Percentiles rank a stretch among this genome's conserved stretches.
Evolutionary conservation across 2,888 invertebrate species (phyloP).

Genomic region (Aethes cnicana): DNA sequence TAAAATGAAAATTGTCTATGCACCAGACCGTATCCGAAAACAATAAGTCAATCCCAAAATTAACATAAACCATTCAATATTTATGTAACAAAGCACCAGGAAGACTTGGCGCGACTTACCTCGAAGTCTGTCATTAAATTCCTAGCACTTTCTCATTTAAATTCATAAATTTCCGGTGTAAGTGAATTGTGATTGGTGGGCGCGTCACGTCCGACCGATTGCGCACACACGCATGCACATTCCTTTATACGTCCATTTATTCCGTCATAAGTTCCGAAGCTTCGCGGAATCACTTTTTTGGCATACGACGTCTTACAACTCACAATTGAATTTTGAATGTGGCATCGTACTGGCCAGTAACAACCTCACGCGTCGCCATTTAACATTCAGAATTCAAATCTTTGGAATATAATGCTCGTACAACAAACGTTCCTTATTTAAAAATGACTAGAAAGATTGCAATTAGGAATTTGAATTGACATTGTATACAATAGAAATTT

Average conservation of each 20-base stretch:
- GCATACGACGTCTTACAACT: conserved; percentile 6
- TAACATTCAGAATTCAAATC: background rate
- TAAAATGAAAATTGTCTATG: conserved; percentile 51
- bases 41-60: conserved; percentile 48
- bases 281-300: conserved; percentile 28
- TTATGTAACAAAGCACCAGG: conserved; percentile 62
- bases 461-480: conserved; percentile 28
- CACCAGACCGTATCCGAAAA: conserved; percentile 48
- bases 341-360: background rate
- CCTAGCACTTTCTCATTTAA: conserved; percentile 81
- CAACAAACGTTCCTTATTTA: background rate
- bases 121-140: conserved; percentile 75
- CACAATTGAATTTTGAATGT: conserved; percentile 2
- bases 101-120: conserved; percentile 57
- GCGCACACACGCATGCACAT: conserved; percentile 57
- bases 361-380: background rate
- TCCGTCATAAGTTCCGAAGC: conserved; percentile 23
- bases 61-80: conserved; percentile 54
- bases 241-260: conserved; percentile 46
- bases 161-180: conserved; percentile 82
- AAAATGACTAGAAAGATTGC: background rate
- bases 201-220: conserved; percentile 73
- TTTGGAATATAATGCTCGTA: background rate
- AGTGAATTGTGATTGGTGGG: conserved; percentile 62
- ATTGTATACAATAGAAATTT: conserved; percentile 49